Evolutionary conservation across 2,888 invertebrate genomes (phyloP).

Genomic region (Hololepta plana): DNA sequence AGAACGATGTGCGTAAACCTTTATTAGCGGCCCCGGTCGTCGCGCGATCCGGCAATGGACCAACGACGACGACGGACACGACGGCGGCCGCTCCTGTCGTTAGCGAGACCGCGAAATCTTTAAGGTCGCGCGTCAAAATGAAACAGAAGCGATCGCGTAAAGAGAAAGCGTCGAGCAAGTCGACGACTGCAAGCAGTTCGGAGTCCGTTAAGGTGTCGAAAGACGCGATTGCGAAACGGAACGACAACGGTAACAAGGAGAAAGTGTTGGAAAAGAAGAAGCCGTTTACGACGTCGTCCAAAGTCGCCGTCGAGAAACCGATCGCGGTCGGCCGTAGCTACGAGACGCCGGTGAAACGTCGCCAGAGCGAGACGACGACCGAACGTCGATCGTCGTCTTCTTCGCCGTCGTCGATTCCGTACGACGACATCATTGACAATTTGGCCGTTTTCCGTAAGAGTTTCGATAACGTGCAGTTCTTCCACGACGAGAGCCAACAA

Average conservation of each 20-base stretch:
- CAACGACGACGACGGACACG: slow-evolving; percentile 5
- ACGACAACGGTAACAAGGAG: slow-evolving; percentile 8
- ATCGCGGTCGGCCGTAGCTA: slow-evolving; percentile 1
- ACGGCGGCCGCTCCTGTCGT: slow-evolving; percentile 2
- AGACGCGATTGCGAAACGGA: slow-evolving; percentile 7
- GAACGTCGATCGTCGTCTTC: too few relatives aligned
- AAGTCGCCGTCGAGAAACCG: neutral
- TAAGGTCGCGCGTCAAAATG: too few relatives aligned
- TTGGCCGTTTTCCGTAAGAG: slow-evolving; percentile 26
- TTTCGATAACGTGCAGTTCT: slow-evolving; percentile 25
- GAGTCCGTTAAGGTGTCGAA: slow-evolving; percentile 5
- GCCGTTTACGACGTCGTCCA: neutral
- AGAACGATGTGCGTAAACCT: too few relatives aligned
- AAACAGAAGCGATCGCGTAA: too few relatives aligned
- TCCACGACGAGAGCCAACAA: slow-evolving; percentile 15
- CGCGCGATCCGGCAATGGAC: too few relatives aligned
- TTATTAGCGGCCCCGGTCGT: too few relatives aligned
- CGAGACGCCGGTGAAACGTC: neutral
- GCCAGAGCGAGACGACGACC: neutral
- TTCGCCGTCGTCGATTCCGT: slow-evolving; percentile 26
- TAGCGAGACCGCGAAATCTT: too few relatives aligned
- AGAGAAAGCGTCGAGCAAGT: too few relatives aligned
- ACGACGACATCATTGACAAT: slow-evolving; percentile 27
- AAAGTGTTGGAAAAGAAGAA: slow-evolving; percentile 10
- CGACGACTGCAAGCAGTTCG: slow-evolving; percentile 3